phyloP scores from a whole-genome alignment of 37 sponge, comb jelly and placozoan genomes.

The Crambe crambe region DNA sequence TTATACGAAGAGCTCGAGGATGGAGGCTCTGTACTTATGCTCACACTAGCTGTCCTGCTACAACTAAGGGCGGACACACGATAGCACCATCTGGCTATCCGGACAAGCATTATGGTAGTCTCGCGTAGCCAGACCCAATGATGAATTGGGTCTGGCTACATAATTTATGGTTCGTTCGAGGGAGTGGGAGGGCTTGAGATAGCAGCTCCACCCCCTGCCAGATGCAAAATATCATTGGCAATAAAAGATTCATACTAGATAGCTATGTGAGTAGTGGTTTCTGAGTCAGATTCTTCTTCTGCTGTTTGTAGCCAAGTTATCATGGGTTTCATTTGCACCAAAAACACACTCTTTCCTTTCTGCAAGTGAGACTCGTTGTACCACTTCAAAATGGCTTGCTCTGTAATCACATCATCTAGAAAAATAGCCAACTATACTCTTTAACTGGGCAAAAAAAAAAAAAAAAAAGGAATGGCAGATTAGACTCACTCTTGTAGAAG shows the following conservation, averaged over 20 bases:
- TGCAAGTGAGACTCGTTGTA: conserved; percentile 72
- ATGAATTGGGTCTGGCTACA: too few species aligned
- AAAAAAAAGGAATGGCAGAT: not conserved
- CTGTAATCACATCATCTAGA: conserved; percentile 86
- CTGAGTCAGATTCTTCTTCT: conserved; percentile 76
- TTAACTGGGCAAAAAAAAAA: not conserved
- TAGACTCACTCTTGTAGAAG: conserved; percentile 82
- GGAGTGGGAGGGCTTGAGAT: too few species aligned
- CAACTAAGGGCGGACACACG: too few species aligned
- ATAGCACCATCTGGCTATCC: too few species aligned
- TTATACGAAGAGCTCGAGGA: conserved; percentile 5
- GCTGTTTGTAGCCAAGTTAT: conserved; percentile 95
- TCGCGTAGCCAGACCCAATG: too few species aligned
- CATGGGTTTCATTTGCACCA: conserved; percentile 88
- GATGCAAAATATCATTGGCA: not conserved
- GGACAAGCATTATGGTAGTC: too few species aligned
- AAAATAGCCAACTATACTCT: not conserved
- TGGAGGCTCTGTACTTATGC: not conserved
- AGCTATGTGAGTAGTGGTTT: not conserved
- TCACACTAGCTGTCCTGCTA: not conserved
- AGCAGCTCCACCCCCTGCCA: too few species aligned
- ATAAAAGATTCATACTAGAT: not conserved
- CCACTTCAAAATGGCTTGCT: conserved; percentile 95
- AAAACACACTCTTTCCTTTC: conserved; percentile 89
- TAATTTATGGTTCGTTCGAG: too few species aligned